Evolutionary conservation across 2,113 vertebrate species (phyloP).

Genomic region (Damaliscus lunatus): DNA sequence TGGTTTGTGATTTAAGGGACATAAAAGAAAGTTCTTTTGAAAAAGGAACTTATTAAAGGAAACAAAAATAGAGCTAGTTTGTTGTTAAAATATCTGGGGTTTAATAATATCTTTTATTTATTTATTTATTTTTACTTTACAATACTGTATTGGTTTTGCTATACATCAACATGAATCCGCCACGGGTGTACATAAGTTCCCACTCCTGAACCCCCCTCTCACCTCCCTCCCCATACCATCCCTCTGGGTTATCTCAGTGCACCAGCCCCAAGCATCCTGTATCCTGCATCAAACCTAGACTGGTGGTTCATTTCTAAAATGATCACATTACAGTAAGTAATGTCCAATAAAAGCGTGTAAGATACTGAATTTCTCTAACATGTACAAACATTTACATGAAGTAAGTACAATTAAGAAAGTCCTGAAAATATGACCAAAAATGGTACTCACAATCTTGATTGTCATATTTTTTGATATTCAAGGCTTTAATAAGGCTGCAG

Average conservation of each 20-base stretch:
- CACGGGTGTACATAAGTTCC: too few relatives aligned
- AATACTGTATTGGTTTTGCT: too few relatives aligned
- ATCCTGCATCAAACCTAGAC: too few relatives aligned
- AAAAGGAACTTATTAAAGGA: not conserved
- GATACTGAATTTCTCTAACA: not conserved
- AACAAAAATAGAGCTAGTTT: constrained; percentile 11
- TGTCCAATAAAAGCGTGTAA: not conserved
- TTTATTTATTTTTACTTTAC: too few relatives aligned
- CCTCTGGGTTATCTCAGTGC: too few relatives aligned
- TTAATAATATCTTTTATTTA: not conserved
- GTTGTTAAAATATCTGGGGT: not conserved
- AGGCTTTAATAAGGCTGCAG: not conserved
- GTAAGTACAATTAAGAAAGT: not conserved
- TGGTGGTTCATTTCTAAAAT: not conserved
- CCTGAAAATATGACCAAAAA: not conserved
- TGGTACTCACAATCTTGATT: not conserved
- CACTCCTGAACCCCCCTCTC: too few relatives aligned
- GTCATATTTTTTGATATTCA: not conserved
- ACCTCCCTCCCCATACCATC: too few relatives aligned
- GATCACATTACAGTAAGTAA: not conserved
- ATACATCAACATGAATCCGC: too few relatives aligned
- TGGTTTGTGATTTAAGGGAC: constrained; percentile 24
- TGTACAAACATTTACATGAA: not conserved
- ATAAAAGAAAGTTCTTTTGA: not conserved
- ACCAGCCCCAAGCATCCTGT: too few relatives aligned